Percentiles rank a stretch among this genome's conserved stretches.
These are phyloP conservation scores for Stenchaetothrips biformis DNA, from an alignment of 2,888 invertebrate genomes.

Conservation along the genomic window DNA sequence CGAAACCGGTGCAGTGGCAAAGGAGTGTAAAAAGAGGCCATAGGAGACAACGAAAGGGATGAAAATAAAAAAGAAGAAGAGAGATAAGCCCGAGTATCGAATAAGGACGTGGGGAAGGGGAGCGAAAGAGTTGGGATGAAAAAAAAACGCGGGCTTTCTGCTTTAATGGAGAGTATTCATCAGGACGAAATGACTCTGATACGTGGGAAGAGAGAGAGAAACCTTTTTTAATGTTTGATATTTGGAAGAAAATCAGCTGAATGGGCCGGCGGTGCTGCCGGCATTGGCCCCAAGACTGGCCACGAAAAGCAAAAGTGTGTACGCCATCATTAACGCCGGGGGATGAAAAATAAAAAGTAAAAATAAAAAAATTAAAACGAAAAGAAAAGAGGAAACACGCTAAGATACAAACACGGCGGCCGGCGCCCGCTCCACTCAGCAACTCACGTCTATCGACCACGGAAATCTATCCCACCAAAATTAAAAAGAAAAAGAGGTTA, in stretches of 20 bases:
- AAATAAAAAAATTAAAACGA: not conserved
- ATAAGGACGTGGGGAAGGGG: not conserved
- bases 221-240: conserved; percentile 6
- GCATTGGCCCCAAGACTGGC: not conserved
- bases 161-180: conserved; percentile 18
- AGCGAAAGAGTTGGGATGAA: not conserved
- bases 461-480: no score
- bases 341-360: conserved; percentile 6
- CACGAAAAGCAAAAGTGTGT: not conserved
- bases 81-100: conserved; percentile 9
- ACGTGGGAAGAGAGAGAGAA: not conserved
- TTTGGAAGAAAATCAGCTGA: not conserved
- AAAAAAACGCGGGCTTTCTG: not conserved
- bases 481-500: no score
- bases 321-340: not conserved
- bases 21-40: not conserved
- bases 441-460: no score
- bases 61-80: not conserved
- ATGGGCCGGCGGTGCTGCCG: not conserved
- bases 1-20: not conserved
- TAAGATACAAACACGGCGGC: no score
- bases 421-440: no score
- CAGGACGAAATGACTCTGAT: not conserved
- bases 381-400: no score
- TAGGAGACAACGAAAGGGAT: not conserved